phyloP scores from a whole-genome alignment of 2,113 vertebrate genomes.

The Chamaea fasciata region DNA sequence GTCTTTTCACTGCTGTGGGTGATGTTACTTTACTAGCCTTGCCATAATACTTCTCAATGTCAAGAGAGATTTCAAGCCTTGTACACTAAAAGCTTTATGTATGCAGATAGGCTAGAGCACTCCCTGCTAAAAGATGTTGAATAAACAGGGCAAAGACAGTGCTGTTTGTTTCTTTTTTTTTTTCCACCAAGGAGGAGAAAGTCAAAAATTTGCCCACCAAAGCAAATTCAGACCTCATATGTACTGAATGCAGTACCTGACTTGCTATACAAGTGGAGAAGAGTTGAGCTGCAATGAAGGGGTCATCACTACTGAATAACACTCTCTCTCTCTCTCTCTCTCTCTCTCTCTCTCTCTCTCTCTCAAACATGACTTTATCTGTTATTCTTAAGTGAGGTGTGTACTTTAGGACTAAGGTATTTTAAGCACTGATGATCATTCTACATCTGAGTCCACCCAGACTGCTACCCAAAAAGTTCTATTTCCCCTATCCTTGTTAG shows the following conservation, averaged over 20 bases:
- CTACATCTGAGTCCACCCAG: background rate
- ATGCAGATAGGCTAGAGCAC: background rate
- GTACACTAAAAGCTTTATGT: background rate
- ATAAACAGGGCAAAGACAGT: background rate
- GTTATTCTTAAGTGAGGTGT: fast-evolving
- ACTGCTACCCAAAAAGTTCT: background rate
- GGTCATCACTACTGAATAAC: background rate
- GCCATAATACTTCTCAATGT: background rate
- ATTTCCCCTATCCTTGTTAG: fast-evolving
- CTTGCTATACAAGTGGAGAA: background rate
- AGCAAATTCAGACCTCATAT: background rate
- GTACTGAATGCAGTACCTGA: background rate
- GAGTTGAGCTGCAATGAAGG: background rate
- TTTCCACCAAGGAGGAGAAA: background rate
- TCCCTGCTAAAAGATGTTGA: background rate
- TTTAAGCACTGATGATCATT: background rate
- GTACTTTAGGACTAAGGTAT: background rate
- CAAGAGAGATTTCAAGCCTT: background rate
- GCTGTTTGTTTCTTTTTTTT: background rate
- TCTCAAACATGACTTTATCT: background rate
- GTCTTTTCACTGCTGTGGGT: background rate
- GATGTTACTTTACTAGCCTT: background rate
- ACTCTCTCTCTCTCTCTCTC: background rate
- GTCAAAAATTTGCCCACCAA: background rate
- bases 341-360: background rate